Conservation (phyloP, 1,140 invertebrate genomes). For the Megathymus violae region DNA sequence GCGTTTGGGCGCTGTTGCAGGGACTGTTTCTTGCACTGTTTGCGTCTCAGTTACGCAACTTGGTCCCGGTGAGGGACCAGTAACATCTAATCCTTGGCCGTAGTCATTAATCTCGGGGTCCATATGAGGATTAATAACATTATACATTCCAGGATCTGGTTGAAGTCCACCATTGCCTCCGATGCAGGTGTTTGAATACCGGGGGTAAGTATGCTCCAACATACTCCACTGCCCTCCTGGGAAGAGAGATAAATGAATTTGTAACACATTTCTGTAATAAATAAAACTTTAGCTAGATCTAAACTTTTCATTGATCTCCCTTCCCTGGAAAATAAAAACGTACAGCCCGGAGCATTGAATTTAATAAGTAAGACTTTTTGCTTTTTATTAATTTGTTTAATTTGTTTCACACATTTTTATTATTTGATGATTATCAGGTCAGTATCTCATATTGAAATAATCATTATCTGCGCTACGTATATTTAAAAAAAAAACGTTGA, state of each 20-base stretch:
- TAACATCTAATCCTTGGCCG: slow-evolving; percentile 52
- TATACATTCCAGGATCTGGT: slow-evolving; percentile 65
- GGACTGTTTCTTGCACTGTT: slow-evolving; percentile 37
- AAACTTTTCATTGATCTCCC: slow-evolving; percentile 78
- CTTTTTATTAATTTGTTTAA: background rate
- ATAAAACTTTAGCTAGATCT: slow-evolving; percentile 50
- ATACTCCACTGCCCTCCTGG: slow-evolving; percentile 78
- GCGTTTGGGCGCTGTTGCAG: slow-evolving; percentile 45
- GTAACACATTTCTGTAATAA: slow-evolving; percentile 58
- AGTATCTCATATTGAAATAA: background rate
- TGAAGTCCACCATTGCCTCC: slow-evolving; percentile 52
- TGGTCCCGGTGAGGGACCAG: slow-evolving; percentile 58
- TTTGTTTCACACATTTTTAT: slow-evolving; percentile 4
- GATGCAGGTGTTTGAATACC: slow-evolving; percentile 70
- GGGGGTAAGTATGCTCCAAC: slow-evolving; percentile 75
- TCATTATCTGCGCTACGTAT: background rate
- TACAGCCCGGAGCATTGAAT: slow-evolving; percentile 28
- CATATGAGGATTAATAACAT: slow-evolving; percentile 60
- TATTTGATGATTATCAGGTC: background rate
- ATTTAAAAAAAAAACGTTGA: slow-evolving; percentile 1
- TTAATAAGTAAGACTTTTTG: background rate
- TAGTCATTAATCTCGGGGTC: slow-evolving; percentile 59
- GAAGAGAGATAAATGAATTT: slow-evolving; percentile 82
- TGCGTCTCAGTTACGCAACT: slow-evolving; percentile 49
- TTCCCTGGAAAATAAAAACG: slow-evolving; percentile 74